phyloP scores from a whole-genome alignment of 2,797 vertebrate genomes.

The Eurystomus glaucurus region DNA sequence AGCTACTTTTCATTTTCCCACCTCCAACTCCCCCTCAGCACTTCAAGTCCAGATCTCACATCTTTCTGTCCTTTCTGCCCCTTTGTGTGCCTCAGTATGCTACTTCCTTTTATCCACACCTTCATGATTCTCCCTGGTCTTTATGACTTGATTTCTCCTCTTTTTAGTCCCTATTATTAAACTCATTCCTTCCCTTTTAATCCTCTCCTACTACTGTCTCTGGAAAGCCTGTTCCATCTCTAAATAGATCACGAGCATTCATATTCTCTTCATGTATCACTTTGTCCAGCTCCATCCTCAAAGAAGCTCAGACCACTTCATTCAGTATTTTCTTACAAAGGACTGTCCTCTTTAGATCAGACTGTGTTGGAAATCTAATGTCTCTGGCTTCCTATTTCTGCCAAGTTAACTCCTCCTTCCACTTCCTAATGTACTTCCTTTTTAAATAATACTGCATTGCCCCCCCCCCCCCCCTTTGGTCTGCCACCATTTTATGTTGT shows the following conservation, averaged over 20 bases:
- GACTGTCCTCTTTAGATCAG: neutral
- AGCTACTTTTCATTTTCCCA: neutral
- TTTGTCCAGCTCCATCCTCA: constrained; percentile 34
- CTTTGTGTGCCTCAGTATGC: constrained; percentile 15
- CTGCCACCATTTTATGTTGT: neutral
- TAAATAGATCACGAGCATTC: neutral
- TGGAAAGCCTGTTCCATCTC: constrained; percentile 19
- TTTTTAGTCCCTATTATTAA: constrained; percentile 21
- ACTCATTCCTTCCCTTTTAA: constrained; percentile 15
- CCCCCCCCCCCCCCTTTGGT: neutral
- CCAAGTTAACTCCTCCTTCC: neutral
- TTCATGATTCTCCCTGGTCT: neutral
- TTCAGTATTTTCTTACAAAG: constrained; percentile 9
- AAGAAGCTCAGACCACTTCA: constrained; percentile 42
- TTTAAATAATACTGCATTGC: neutral
- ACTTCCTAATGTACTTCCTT: neutral
- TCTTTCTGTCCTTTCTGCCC: constrained; percentile 6
- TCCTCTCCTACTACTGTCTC: constrained; percentile 16
- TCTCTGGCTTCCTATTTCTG: constrained; percentile 22
- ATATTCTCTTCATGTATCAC: constrained; percentile 11
- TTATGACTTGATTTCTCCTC: constrained; percentile 26
- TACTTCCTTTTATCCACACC: constrained; percentile 36
- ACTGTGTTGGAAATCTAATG: neutral
- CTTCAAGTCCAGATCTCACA: neutral
- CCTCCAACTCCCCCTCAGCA: neutral